Evolutionary conservation across 2,113 vertebrate genomes (phyloP), one percentile per base, ranked within the genome.

Genomic region (Leucopternis melanops): DNA sequence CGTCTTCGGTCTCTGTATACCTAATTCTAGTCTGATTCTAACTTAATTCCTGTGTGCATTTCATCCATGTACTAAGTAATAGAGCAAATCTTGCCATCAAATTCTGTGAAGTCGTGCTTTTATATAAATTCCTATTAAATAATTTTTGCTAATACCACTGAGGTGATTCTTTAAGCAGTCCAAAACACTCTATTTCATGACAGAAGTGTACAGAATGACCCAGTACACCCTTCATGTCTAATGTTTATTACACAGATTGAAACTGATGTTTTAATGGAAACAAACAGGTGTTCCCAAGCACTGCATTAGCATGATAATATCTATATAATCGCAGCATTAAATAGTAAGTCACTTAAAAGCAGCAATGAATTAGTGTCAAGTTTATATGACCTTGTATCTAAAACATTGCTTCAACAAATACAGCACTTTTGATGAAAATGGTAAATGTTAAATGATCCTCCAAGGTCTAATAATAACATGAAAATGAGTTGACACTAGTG

Each of bases 401-500:
- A 94, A 79, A 72, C 65, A 94, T 61, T 57, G 71, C 90, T 95
- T 95, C 81, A 88, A 82, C 91, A 95, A 95, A 95, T 75, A 92
- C 1, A 84, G 86, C 70, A 58, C 93, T 92, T 96, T 29, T 77
- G 87, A 87, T 79, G 66, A 91, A 96, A 95, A 90, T 86, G 42
- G 85, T 86, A 88, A 92, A 87, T 92, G 91, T 96, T 84, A 91
- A 90, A 86, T 87, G 81, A 88, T 81, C 70, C 81, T 95, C 90
- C 72, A 85, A 85, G 69, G 90, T 89, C 93, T 78, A 93, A 91
- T 96, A 90, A 96, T 45, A 92, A 90, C 83, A 79, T 38, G 82
- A 94, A 95, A 96, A 96, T 95, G 57, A 88, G 75, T 86, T 95
- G n/a, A n/a, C n/a, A n/a, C n/a, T n/a, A n/a, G n/a, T n/a, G n/a